phyloP scores from a whole-genome alignment of 1,140 invertebrate species.

The Sweltsa coloradensis region DNA sequence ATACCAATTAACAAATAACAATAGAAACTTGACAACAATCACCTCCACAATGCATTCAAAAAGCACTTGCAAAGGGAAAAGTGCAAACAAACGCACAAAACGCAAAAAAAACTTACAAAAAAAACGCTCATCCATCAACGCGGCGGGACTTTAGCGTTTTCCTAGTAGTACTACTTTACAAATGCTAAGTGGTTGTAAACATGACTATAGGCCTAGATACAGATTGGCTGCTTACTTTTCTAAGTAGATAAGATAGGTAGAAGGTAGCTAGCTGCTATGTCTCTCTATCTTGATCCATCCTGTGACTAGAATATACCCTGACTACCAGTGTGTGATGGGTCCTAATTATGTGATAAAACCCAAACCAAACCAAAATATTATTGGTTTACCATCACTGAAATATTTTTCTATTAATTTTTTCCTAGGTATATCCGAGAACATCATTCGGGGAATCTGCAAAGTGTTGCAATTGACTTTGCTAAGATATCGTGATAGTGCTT shows the following conservation, averaged over 20 bases:
- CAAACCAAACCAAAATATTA: slow-evolving; percentile 5
- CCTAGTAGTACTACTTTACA: no score
- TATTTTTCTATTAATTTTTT: slow-evolving; percentile 18
- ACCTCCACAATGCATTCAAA: no score
- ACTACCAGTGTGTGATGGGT: not conserved
- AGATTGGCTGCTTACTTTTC: not conserved
- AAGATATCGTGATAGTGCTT: slow-evolving; percentile 63
- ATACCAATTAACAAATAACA: no score
- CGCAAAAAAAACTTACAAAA: no score
- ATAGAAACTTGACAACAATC: no score
- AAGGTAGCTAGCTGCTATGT: slow-evolving; percentile 13
- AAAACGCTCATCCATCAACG: no score
- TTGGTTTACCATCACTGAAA: not conserved
- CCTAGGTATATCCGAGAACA: slow-evolving; percentile 63
- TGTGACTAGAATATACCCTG: not conserved
- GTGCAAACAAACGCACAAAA: no score
- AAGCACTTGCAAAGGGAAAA: no score
- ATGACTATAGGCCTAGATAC: no score
- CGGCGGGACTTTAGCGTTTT: no score
- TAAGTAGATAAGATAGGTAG: not conserved
- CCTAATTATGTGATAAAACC: not conserved
- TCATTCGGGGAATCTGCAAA: slow-evolving; percentile 65
- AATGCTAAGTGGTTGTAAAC: no score
- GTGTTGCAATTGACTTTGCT: slow-evolving; percentile 57
- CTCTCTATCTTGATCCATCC: slow-evolving; percentile 8